Conservation (phyloP, 2,113 vertebrate genomes). For the Trogon melanurus region DNA sequence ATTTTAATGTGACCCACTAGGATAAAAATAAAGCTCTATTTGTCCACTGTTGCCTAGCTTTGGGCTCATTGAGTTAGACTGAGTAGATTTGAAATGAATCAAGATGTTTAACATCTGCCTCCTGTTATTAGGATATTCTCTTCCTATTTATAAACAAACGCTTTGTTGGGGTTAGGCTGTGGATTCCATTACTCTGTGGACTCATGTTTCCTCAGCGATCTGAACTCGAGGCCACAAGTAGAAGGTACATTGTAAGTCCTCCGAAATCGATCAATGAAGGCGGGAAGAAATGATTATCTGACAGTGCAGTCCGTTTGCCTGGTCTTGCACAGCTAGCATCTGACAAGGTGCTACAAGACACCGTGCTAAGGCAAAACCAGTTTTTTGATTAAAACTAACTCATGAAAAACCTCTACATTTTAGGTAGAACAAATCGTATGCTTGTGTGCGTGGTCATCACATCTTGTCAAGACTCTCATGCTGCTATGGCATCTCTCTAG, state of each 20-base stretch:
- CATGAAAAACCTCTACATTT: neutral
- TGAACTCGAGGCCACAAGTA: neutral
- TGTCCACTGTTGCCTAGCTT: slow-evolving; percentile 53
- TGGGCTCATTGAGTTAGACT: slow-evolving; percentile 51
- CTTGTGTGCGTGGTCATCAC: neutral
- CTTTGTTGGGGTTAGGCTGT: slow-evolving; percentile 58
- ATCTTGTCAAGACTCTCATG: neutral
- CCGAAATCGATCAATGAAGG: slow-evolving; percentile 20
- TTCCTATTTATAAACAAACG: slow-evolving; percentile 78
- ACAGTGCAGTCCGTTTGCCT: neutral
- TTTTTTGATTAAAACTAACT: neutral
- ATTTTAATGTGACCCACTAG: slow-evolving; percentile 67
- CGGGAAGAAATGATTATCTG: neutral
- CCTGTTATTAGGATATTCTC: slow-evolving; percentile 74
- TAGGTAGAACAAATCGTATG: neutral
- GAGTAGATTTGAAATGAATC: slow-evolving; percentile 69
- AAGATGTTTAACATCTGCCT: slow-evolving; percentile 79
- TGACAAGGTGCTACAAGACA: neutral
- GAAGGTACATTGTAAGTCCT: neutral
- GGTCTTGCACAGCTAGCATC: neutral
- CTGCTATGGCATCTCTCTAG: neutral
- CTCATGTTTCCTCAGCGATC: slow-evolving; percentile 36
- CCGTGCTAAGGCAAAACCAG: neutral
- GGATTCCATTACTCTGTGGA: slow-evolving; percentile 47
- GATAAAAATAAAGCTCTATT: slow-evolving; percentile 64